These are phyloP conservation scores for Cheilosia soror DNA, from an alignment of 2,888 invertebrate genomes.

Conservation along the genomic window DNA sequence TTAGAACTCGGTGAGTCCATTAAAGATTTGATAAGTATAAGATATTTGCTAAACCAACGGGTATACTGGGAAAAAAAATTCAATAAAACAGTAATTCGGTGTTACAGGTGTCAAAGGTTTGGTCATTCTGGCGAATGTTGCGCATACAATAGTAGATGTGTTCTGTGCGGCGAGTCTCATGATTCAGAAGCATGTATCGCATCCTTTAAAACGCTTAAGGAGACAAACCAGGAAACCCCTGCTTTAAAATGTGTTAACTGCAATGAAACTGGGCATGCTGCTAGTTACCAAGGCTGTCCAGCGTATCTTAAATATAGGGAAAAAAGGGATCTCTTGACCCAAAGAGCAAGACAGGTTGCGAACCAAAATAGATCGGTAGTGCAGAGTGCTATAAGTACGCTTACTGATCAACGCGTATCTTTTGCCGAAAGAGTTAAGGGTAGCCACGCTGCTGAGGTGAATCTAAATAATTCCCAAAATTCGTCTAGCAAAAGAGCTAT, in stretches of 20 bases:
- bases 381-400: neutral
- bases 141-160: conserved; percentile 10
- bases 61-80: too few species aligned
- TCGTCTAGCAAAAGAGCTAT: neutral
- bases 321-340: neutral
- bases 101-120: too few species aligned
- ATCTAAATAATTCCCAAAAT: neutral
- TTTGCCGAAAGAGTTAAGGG: neutral
- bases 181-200: neutral
- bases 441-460: too few species aligned
- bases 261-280: neutral
- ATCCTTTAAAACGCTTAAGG: too few species aligned
- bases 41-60: neutral
- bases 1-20: conserved; percentile 20
- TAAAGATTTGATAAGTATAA: conserved; percentile 12
- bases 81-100: too few species aligned
- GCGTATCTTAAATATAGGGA: conserved; percentile 18
- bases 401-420: neutral
- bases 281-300: neutral
- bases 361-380: conserved; percentile 5
- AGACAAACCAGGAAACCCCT: neutral
- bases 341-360: neutral
- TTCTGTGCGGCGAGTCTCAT: conserved; percentile 4
- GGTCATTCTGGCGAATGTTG: neutral
- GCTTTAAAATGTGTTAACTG: neutral